Evolutionary conservation across 1,140 invertebrate genomes (phyloP), one percentile per base, ranked within the genome.

Genomic region (Nasonia longicornis): DNA sequence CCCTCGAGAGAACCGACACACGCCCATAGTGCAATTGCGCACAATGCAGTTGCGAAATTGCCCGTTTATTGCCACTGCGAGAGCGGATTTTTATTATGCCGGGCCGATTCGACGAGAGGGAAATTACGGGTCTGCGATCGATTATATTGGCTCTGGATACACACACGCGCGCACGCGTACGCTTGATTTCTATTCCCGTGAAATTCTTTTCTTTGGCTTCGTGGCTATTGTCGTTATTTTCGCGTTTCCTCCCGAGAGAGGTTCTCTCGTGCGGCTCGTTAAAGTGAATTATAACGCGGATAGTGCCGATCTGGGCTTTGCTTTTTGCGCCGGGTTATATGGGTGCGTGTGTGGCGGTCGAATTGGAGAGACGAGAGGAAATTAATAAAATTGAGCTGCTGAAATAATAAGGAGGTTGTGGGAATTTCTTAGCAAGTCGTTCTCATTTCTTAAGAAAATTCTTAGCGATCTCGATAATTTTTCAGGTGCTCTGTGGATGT

Each of bases 401-500:
- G 38, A 42, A 42, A 42, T 42, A 42, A 42, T 42, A 42, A 42
- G 38, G 38, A 42, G 38, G 10, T 42, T 42, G 38, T 42, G 38
- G 10, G 38, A 42, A 42, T 42, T 42, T 42, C 38, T 1, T 8
- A 42, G 4, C 38, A 10, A 42, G 38, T 10, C 1, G 38, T 42
- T 42, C 38, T 42, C 38, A 42, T 8, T 42, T 42, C 38, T 42
- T 10, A 1, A 42, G 38, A 42, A 42, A 35, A 35, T 35, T 35
- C 3, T 42, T 42, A 8, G 38, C 4, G 8, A 42, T 42, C 7
- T 7, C 3, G 7, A 38, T 4, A 38, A 42, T 42, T 42, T 42
- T 11, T 42, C 69, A 89, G 93, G 89, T 94, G 26, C 86, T 94
- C 12, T 92, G 92, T 72, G 93, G 94, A 2, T 93, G 92, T 88